Percentiles rank a stretch among this genome's conserved stretches.
Conservation (phyloP, 2,888 invertebrate species). For the Amphipyra berbera region DNA sequence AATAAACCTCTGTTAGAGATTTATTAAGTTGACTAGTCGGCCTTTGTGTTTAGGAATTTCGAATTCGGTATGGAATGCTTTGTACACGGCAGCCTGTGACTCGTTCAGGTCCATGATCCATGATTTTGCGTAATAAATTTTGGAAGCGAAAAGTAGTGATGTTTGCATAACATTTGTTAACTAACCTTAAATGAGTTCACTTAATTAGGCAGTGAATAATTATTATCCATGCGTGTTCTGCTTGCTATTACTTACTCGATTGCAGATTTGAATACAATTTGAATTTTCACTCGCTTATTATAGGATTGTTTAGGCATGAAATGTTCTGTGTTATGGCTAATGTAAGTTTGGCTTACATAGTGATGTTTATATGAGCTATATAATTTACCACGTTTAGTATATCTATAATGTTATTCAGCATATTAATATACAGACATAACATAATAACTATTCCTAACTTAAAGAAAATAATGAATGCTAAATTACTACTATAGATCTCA, state of each 20-base stretch:
- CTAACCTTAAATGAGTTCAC: too few species aligned
- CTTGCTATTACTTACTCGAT: constrained; percentile 12
- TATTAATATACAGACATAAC: neutral
- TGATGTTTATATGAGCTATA: neutral
- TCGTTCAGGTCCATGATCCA: neutral
- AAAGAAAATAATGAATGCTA: too few species aligned
- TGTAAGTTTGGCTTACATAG: neutral
- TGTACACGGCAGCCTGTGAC: constrained; percentile 9
- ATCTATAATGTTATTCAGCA: neutral
- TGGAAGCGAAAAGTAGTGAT: neutral
- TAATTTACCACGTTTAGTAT: neutral
- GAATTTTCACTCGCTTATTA: constrained; percentile 10
- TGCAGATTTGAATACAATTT: constrained; percentile 23
- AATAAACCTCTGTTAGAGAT: constrained; percentile 32
- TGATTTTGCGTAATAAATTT: neutral
- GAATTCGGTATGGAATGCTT: constrained; percentile 47
- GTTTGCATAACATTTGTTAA: neutral
- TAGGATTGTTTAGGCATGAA: constrained; percentile 9
- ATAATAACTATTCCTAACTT: too few species aligned
- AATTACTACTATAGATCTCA: too few species aligned
- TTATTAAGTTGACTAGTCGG: constrained; percentile 29
- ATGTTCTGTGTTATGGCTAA: constrained; percentile 6
- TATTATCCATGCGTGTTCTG: constrained; percentile 7
- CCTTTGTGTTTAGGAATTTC: constrained; percentile 45
- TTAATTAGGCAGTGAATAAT: neutral